phyloP scores from a whole-genome alignment of 1,140 invertebrate species.

The Periplaneta americana region DNA sequence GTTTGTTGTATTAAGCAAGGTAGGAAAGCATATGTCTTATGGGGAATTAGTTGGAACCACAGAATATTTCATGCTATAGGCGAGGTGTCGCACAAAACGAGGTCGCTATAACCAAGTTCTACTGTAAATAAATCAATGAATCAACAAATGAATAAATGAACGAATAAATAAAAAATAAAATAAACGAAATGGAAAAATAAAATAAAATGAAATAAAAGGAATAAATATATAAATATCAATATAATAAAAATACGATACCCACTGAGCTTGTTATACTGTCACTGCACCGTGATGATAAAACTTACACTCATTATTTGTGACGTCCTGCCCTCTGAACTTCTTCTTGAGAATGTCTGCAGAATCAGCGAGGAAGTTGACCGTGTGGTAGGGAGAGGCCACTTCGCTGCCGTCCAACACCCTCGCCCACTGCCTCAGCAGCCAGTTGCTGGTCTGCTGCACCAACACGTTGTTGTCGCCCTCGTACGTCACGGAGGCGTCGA shows the following conservation, averaged over 20 bases:
- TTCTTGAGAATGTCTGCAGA: slow-evolving; percentile 41
- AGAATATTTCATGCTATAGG: too few species aligned
- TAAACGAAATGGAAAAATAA: not conserved
- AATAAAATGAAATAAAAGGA: not conserved
- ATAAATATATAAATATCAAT: not conserved
- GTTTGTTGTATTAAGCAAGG: too few species aligned
- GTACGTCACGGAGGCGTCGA: slow-evolving; percentile 91
- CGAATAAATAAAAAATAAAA: too few species aligned
- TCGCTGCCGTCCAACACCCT: slow-evolving; percentile 34
- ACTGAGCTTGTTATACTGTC: not conserved
- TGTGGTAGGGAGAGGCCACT: slow-evolving; percentile 53
- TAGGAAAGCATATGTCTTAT: too few species aligned
- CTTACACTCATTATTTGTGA: slow-evolving; percentile 31
- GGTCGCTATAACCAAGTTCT: too few species aligned
- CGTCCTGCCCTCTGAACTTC: slow-evolving; percentile 43
- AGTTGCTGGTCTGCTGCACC: slow-evolving; percentile 90
- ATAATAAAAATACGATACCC: not conserved
- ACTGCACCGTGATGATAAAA: not conserved
- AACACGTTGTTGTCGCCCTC: slow-evolving; percentile 96
- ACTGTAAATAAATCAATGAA: too few species aligned
- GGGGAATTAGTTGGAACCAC: too few species aligned
- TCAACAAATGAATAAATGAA: too few species aligned
- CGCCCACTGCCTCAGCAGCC: slow-evolving; percentile 64
- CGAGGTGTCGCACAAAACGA: too few species aligned
- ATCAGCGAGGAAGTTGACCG: slow-evolving; percentile 54